Evolutionary conservation across 2,888 invertebrate genomes (phyloP).

Genomic region (Aleiodes testaceus): DNA sequence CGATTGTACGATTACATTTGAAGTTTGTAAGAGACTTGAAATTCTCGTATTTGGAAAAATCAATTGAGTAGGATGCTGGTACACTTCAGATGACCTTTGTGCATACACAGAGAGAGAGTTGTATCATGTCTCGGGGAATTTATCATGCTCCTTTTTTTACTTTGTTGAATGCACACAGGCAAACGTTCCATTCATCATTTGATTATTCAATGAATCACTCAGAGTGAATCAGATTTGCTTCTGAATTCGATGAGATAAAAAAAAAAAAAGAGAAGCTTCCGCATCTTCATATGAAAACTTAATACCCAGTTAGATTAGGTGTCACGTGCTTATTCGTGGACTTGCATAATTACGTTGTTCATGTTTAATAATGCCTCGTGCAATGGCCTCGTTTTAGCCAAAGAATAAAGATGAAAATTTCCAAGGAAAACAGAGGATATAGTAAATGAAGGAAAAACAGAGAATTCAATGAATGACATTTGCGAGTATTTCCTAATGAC

Average conservation of each 20-base stretch:
- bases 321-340: constrained; percentile 36
- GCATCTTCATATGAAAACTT: constrained; percentile 25
- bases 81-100: constrained; percentile 33
- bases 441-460: constrained; percentile 10
- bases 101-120: constrained; percentile 2
- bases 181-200: constrained; percentile 19
- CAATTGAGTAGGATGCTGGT: constrained; percentile 40
- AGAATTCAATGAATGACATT: constrained; percentile 64
- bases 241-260: neutral
- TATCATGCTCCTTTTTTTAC: constrained; percentile 13
- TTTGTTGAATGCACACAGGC: constrained; percentile 20
- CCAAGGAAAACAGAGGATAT: neutral
- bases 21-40: constrained; percentile 43
- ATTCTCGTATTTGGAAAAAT: constrained; percentile 51
- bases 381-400: constrained; percentile 10
- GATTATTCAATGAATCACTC: constrained; percentile 17
- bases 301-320: constrained; percentile 27
- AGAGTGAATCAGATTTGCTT: constrained; percentile 8
- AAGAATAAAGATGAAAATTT: neutral
- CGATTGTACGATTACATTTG: constrained; percentile 24
- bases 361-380: constrained; percentile 28
- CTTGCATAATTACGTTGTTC: constrained; percentile 29
- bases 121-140: constrained; percentile 29
- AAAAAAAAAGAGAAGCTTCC: too few relatives aligned
- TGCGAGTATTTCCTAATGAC: constrained; percentile 70